Base-by-base conservation (phyloP, 1,140 invertebrate species). In the Bactericera cockerelli region DNA sequence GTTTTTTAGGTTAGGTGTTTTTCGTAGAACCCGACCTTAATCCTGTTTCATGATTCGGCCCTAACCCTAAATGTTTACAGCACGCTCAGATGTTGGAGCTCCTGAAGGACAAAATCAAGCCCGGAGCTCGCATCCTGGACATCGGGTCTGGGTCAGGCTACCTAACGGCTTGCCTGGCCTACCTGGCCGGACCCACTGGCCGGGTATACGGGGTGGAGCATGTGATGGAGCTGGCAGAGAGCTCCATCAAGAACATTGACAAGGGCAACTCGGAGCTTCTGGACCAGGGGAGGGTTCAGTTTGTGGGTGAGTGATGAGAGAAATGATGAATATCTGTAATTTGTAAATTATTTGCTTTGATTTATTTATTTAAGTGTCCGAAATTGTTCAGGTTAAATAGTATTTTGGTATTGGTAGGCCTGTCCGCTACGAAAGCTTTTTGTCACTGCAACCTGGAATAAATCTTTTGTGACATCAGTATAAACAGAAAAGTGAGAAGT, bases 121-220 rank as follows among this genome's bases (percentile, higher is more conserved):
- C 82, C 65, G 89, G 92, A 49, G 80, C 79, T 36, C 82, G 75
- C 69, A 90, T 87, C 16, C 74, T 98, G 42, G 94, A 98, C 77
- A 89, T 98, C 61, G 93, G 93, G 11, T 95, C 89, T 63, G 93
- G 93, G 21, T 93, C 87, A 68, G 93, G 93, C 4, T 96, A 96
- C 71, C 77, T 98, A 13, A 95, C 92, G 33, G 86, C 89, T n/a
- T 96, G 92, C 67, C 93, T 97, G 84, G 86, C 86, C 26, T 70
- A 83, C 1, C 87, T 94, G 86, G 77, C 92, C 55, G 86, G 87
- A 33, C 72, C 80, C 54, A 79, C 74, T 62, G 93, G 93, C 36
- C 69, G 76, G 66, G 84, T 79, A 11, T 76, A 96, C 62, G 93
- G 93, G 19, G 89, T 98, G 63, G 93, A 98, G 69, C 93, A 97